Percentiles rank a stretch among this genome's conserved stretches.
These are phyloP conservation scores for Lepus americanus DNA, from an alignment of 2,113 vertebrate species.

Conservation along the genomic window DNA sequence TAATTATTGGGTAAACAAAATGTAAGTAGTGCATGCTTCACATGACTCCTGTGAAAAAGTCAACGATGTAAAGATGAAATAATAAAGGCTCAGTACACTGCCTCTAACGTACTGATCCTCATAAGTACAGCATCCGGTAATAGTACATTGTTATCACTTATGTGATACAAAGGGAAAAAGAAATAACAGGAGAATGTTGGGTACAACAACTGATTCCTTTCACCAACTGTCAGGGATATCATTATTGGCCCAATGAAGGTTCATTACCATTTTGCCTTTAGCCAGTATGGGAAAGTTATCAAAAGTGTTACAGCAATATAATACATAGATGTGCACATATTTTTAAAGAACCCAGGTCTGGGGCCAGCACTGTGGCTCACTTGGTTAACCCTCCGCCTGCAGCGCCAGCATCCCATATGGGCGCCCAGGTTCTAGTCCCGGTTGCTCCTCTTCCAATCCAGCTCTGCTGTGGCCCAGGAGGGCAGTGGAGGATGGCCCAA, in stretches of 20 bases:
- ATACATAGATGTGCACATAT: not conserved
- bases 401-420: too few relatives aligned
- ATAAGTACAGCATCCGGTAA: slow-evolving; percentile 42
- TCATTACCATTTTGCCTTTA: slow-evolving; percentile 18
- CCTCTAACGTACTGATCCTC: slow-evolving; percentile 11
- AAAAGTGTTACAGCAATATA: slow-evolving; percentile 23
- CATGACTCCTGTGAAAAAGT: slow-evolving; percentile 15
- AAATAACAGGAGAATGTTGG: not conserved
- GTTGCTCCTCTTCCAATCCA: too few relatives aligned
- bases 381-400: too few relatives aligned
- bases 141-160: not conserved
- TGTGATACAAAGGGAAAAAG: not conserved
- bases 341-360: not conserved
- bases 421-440: too few relatives aligned
- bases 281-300: not conserved
- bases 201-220: not conserved
- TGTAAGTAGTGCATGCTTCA: not conserved
- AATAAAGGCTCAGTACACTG: slow-evolving; percentile 16
- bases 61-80: not conserved
- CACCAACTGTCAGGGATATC: not conserved
- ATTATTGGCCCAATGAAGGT: not conserved
- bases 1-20: slow-evolving; percentile 25
- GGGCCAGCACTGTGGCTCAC: too few relatives aligned
- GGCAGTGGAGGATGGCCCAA: too few relatives aligned
- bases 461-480: too few relatives aligned